Conservation (phyloP, 2,888 invertebrate species). For the Megamerina dolium region DNA sequence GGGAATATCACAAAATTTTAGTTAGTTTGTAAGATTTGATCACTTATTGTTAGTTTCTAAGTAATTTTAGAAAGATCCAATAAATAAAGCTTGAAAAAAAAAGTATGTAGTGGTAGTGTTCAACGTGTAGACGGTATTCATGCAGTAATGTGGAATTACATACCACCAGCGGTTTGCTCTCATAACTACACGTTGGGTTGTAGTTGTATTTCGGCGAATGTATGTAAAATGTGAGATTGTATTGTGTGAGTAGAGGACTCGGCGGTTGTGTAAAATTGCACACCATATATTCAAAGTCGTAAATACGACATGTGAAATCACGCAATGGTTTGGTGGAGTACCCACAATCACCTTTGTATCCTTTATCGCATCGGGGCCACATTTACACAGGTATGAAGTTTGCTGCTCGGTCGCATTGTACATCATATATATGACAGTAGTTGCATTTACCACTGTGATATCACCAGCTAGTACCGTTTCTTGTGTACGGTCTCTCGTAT, state of each 20-base stretch:
- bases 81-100: too few relatives aligned
- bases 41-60: too few relatives aligned
- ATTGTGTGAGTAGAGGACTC: slow-evolving; percentile 56
- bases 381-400: slow-evolving; percentile 34
- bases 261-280: slow-evolving; percentile 66
- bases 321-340: slow-evolving; percentile 56
- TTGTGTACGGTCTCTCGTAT: slow-evolving; percentile 17
- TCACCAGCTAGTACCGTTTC: slow-evolving; percentile 17
- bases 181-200: slow-evolving; percentile 30
- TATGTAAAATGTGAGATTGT: slow-evolving; percentile 40
- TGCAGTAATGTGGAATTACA: slow-evolving; percentile 36
- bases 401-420: slow-evolving; percentile 31
- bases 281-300: slow-evolving; percentile 66
- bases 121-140: slow-evolving; percentile 51
- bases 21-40: too few relatives aligned
- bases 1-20: too few relatives aligned
- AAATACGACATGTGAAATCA: slow-evolving; percentile 67
- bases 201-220: slow-evolving; percentile 23
- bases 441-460: slow-evolving; percentile 26
- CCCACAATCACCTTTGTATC: slow-evolving; percentile 42
- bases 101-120: slow-evolving; percentile 56
- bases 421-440: slow-evolving; percentile 32
- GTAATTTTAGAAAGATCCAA: too few relatives aligned
- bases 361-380: slow-evolving; percentile 31
- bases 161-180: slow-evolving; percentile 28